Evolutionary conservation across 2,888 invertebrate species (phyloP).

Genomic region (Xestia ashworthii): DNA sequence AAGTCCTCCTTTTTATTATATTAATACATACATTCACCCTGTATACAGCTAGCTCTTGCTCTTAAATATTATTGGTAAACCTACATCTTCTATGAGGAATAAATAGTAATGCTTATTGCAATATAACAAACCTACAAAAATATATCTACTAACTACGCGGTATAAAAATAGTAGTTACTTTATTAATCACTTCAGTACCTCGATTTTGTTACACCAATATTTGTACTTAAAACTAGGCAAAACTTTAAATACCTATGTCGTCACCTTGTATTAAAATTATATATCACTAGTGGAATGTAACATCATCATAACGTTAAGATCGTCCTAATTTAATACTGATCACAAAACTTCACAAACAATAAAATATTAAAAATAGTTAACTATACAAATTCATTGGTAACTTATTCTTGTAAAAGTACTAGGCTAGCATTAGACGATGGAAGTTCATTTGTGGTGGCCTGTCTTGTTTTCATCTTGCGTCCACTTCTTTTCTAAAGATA

Average conservation of each 20-base stretch:
- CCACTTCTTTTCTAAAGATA: conserved; percentile 85
- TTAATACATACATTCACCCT: conserved; percentile 59
- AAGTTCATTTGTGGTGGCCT: conserved; percentile 66
- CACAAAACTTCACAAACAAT: conserved; percentile 74
- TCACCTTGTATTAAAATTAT: conserved; percentile 73
- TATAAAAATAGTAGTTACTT: conserved; percentile 62
- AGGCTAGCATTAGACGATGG: conserved; percentile 63
- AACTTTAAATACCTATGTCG: conserved; percentile 71
- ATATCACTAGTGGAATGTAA: conserved; percentile 73
- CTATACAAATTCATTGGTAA: conserved; percentile 71
- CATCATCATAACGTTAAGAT: conserved; percentile 59
- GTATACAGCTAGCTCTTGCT: conserved; percentile 43
- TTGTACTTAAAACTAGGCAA: conserved; percentile 72
- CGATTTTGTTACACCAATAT: conserved; percentile 53
- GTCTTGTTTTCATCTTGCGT: conserved; percentile 72
- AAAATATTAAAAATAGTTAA: conserved; percentile 68
- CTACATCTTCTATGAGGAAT: conserved; percentile 60
- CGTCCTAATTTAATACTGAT: conserved; percentile 80
- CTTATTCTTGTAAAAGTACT: conserved; percentile 67
- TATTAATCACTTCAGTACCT: conserved; percentile 59
- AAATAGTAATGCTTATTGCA: conserved; percentile 60
- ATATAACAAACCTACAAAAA: conserved; percentile 53
- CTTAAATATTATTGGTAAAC: conserved; percentile 41
- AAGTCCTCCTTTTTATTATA: conserved; percentile 38
- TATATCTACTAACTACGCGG: conserved; percentile 37